Evolutionary conservation across 2,888 invertebrate species (phyloP).

Genomic region (Bedellia somnulentella): DNA sequence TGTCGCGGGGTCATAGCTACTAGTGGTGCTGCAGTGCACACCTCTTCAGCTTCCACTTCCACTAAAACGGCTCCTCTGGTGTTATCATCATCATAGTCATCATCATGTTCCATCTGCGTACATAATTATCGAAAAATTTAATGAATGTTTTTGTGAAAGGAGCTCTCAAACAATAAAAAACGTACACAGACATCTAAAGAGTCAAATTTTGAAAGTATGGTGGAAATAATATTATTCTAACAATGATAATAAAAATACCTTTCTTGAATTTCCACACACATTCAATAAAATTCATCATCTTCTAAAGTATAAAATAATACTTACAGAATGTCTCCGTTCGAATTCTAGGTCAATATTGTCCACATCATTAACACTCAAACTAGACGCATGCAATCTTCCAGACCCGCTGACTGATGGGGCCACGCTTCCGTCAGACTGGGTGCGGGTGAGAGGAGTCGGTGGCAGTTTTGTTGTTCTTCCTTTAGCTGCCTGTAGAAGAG

Average conservation of each 20-base stretch:
- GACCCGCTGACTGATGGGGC: constrained; percentile 59
- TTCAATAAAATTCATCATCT: too few relatives aligned
- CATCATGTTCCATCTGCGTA: constrained; percentile 30
- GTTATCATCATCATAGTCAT: constrained; percentile 34
- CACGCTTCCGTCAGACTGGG: constrained; percentile 78
- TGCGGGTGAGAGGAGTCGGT: constrained; percentile 62
- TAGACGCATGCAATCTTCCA: constrained; percentile 69
- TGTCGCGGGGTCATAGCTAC: constrained; percentile 64
- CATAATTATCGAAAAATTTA: too few relatives aligned
- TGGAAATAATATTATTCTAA: too few relatives aligned
- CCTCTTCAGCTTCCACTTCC: constrained; percentile 78
- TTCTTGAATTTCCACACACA: too few relatives aligned
- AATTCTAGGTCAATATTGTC: constrained; percentile 64
- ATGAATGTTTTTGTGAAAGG: too few relatives aligned
- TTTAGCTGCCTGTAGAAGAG: constrained; percentile 63
- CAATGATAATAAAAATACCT: too few relatives aligned
- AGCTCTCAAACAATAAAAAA: too few relatives aligned
- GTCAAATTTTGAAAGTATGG: too few relatives aligned
- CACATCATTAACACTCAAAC: constrained; percentile 72
- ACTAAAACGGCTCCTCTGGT: constrained; percentile 77
- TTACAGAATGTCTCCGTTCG: constrained; percentile 51
- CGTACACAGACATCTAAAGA: too few relatives aligned
- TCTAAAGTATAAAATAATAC: constrained; percentile 9
- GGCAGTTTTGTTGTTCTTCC: constrained; percentile 24
- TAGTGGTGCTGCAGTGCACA: constrained; percentile 76